Evolutionary conservation across 2,113 vertebrate species (phyloP), one percentile per base, ranked within the genome.

Genomic region (Picathartes gymnocephalus): DNA sequence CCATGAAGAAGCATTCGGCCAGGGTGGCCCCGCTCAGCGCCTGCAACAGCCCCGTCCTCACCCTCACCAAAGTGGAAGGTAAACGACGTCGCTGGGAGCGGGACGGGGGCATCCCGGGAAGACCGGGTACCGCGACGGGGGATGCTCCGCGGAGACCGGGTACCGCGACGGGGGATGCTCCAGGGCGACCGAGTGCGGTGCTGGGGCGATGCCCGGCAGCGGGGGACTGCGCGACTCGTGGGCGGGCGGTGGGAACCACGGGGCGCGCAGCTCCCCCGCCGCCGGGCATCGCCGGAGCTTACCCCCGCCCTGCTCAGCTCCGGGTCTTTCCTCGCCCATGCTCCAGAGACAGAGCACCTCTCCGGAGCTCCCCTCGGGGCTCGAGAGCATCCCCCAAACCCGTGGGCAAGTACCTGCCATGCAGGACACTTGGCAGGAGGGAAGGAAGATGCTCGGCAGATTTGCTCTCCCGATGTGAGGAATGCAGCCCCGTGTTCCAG

Each of bases 21-120:
- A 97, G 99, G 98, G 99, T 99, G 70, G 99, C 99, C 97, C 99
- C 99, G 86, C 98, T 99, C 97, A 99, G 99, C 97, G 99, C 99
- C 88, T 99, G 99, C 98, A 99, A 99, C 98, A 99, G 99, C 85
- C 99, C 99, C 90, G 99, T 99, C 89, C 98, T 99, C 97, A 99
- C 99, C 96, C 98, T 99, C 97, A 99, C 99, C 98, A 99, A 99
- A 98, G 99, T 99, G 98, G 98, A 99, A 99, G 99, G 99, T 99
- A 99, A 96, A 35, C 53, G 66, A 19, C 48, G 53, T 22, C 18
- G 76, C 68, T 13, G 62, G 64, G 53, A 86, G 50, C 60, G 92
- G 88, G 76, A 74, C 62, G 57, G 31, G 45, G 35, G 17, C 31
- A 42, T 48, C 14, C 27, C 53, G 50, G 56, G 68, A 37, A 16